phyloP scores from a whole-genome alignment of 2,888 invertebrate species.

The Sycophila texana region DNA sequence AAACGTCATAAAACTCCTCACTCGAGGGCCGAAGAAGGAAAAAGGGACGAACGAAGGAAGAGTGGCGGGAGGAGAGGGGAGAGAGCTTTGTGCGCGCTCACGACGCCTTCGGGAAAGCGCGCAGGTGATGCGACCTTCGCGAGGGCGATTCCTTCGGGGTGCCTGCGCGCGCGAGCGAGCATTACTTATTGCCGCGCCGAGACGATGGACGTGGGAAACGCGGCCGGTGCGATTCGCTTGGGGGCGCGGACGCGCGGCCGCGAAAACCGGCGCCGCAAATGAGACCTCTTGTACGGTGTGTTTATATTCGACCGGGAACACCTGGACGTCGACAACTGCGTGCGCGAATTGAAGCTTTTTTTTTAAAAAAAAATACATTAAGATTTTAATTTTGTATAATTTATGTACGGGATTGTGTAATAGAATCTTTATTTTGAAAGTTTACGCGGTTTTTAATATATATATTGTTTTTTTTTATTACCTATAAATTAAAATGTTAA shows the following conservation, averaged over 20 bases:
- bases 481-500: no score
- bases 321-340: no score
- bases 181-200: background rate
- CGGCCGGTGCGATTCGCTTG: background rate
- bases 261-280: constrained; percentile 10
- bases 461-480: no score
- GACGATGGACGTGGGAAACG: constrained; percentile 57
- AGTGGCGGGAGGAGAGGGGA: constrained; percentile 43
- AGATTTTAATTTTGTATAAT: no score
- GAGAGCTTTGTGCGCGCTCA: constrained; percentile 26
- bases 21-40: constrained; percentile 51
- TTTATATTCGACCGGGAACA: no score
- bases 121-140: constrained; percentile 31
- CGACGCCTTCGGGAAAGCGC: constrained; percentile 26
- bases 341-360: no score
- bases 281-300: background rate
- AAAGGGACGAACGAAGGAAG: constrained; percentile 7
- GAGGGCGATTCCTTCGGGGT: constrained; percentile 28
- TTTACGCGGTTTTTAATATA: no score
- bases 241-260: background rate
- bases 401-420: no score
- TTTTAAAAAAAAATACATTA: no score
- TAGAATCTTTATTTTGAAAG: no score
- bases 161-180: background rate
- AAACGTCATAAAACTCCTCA: constrained; percentile 56